A percentile compares a stretch with the other conserved stretches of the same genome.
Evolutionary conservation across 2,797 vertebrate genomes (phyloP).

Genomic region (Falco biarmicus): DNA sequence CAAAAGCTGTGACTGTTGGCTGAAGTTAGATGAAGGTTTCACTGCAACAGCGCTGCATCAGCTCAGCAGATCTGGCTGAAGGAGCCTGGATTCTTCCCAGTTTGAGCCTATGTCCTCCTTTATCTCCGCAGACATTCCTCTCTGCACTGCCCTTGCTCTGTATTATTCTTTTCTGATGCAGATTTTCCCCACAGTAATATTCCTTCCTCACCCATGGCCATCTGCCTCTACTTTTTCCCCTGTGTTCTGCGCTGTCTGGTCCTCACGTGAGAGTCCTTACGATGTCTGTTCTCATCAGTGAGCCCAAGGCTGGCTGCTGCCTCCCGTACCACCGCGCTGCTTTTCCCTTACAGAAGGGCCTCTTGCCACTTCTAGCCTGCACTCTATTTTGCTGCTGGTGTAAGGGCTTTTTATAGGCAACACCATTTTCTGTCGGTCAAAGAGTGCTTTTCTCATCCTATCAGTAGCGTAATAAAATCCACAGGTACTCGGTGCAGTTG

Average conservation of each 20-base stretch:
- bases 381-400: constrained; percentile 15
- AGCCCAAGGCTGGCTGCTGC: not conserved
- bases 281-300: not conserved
- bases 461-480: not conserved
- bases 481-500: not conserved
- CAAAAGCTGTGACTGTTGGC: not conserved
- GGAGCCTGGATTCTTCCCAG: not conserved
- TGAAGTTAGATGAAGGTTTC: not conserved
- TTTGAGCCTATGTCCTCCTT: not conserved
- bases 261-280: not conserved
- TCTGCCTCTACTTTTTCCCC: not conserved
- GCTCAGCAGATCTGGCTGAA: not conserved
- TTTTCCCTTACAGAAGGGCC: not conserved
- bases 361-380: not conserved
- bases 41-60: not conserved
- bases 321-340: not conserved
- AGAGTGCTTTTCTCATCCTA: not conserved
- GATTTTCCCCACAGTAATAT: not conserved
- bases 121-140: not conserved
- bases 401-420: not conserved
- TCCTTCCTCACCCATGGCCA: not conserved
- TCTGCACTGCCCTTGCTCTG: not conserved
- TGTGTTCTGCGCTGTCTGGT: not conserved
- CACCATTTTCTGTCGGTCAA: not conserved
- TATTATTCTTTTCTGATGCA: not conserved